phyloP scores from a whole-genome alignment of 2,888 invertebrate species.

The Drosophila neonasuta region DNA sequence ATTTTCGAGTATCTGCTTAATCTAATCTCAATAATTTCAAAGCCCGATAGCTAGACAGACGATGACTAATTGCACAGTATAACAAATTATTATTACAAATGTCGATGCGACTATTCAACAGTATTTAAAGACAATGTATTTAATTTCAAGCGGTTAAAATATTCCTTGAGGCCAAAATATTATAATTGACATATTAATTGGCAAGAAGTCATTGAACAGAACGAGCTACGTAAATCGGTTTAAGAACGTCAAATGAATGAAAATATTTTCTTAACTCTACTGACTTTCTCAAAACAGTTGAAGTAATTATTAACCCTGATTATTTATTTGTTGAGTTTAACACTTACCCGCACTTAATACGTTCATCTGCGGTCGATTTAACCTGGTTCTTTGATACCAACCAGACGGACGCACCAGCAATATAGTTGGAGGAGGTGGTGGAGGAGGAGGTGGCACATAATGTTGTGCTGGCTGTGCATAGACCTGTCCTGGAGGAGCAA shows the following conservation, averaged over 20 bases:
- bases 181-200: too few species aligned
- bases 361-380: slow-evolving; percentile 56
- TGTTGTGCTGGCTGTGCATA: slow-evolving; percentile 31
- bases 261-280: too few species aligned
- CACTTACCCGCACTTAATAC: slow-evolving; percentile 51
- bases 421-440: slow-evolving; percentile 24
- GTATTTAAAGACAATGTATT: too few species aligned
- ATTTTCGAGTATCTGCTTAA: neutral
- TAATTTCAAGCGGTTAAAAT: too few species aligned
- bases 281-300: too few species aligned
- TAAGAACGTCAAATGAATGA: too few species aligned
- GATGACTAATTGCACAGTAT: slow-evolving; percentile 3
- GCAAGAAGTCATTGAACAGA: too few species aligned
- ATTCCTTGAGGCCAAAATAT: too few species aligned
- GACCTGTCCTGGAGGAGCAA: slow-evolving; percentile 12
- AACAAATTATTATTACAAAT: neutral
- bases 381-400: slow-evolving; percentile 33
- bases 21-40: slow-evolving; percentile 3
- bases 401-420: slow-evolving; percentile 25
- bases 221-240: too few species aligned
- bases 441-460: slow-evolving; percentile 10
- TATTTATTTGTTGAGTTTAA: too few species aligned
- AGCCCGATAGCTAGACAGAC: neutral
- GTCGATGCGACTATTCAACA: too few species aligned
- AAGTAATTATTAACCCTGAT: too few species aligned